A percentile compares a stretch with the other conserved stretches of the same genome.
These are phyloP conservation scores for Oreochromis niloticus DNA, from an alignment of 2,113 vertebrate species.

Conservation along the genomic window DNA sequence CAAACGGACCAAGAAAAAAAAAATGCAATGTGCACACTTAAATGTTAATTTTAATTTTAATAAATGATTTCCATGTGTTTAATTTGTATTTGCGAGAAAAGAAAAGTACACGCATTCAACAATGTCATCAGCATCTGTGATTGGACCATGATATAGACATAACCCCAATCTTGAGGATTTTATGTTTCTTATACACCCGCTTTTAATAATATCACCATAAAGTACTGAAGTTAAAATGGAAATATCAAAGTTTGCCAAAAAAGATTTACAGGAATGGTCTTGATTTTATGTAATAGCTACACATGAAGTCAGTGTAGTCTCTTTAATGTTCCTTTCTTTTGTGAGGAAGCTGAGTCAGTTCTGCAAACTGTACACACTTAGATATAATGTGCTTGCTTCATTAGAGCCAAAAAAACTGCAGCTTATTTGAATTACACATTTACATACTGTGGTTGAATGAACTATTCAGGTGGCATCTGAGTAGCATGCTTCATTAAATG, in stretches of 20 bases:
- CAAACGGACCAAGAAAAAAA: neutral
- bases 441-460: neutral
- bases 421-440: neutral
- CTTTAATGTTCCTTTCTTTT: neutral
- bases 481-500: neutral
- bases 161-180: neutral
- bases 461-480: neutral
- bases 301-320: neutral
- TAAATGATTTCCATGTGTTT: neutral
- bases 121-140: neutral
- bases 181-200: neutral
- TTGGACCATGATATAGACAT: neutral
- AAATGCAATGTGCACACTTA: neutral
- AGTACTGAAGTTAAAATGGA: neutral
- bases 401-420: neutral
- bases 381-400: neutral
- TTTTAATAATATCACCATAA: no score
- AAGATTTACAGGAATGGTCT: neutral
- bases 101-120: neutral
- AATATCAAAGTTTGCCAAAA: neutral
- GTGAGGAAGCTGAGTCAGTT: neutral
- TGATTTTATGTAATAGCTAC: neutral
- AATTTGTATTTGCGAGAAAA: neutral
- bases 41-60: neutral
- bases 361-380: neutral